A percentile compares a stretch with the other conserved stretches of the same genome.
These are phyloP conservation scores for Gymnorhina tibicen DNA, from an alignment of 2,113 vertebrate genomes.

Conservation along the genomic window DNA sequence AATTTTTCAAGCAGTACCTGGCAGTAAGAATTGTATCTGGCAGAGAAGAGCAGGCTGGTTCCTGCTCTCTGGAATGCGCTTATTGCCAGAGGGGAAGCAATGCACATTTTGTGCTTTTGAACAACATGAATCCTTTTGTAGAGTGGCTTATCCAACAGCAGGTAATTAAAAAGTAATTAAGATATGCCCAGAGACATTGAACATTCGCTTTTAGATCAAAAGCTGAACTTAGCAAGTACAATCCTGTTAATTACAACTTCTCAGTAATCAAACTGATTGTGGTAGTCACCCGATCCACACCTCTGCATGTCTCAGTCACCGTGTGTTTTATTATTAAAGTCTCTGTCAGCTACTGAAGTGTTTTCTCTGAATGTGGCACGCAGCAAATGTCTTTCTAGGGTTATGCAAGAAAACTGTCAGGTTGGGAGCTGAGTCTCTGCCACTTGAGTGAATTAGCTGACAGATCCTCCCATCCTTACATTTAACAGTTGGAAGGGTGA, in stretches of 20 bases:
- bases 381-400: not conserved
- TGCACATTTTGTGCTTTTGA: not conserved
- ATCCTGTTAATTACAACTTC: not conserved
- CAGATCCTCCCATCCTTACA: not conserved
- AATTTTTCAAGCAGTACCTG: not conserved
- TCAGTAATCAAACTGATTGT: not conserved
- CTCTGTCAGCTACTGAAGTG: not conserved
- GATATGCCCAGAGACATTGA: not conserved
- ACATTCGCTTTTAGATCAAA: not conserved
- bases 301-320: not conserved
- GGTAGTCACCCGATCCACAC: not conserved
- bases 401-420: not conserved
- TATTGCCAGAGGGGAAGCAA: not conserved
- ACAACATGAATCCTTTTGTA: not conserved
- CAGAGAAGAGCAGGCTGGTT: not conserved
- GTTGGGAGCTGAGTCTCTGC: not conserved
- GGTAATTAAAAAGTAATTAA: constrained; percentile 3
- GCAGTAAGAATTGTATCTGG: not conserved
- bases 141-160: not conserved
- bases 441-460: not conserved
- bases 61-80: not conserved
- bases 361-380: not conserved
- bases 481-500: not conserved
- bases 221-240: not conserved
- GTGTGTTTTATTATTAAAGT: not conserved